Percentiles rank a stretch among this genome's conserved stretches.
These are phyloP conservation scores for Ophion ellenae DNA, from an alignment of 2,888 invertebrate species.

Conservation along the genomic window DNA sequence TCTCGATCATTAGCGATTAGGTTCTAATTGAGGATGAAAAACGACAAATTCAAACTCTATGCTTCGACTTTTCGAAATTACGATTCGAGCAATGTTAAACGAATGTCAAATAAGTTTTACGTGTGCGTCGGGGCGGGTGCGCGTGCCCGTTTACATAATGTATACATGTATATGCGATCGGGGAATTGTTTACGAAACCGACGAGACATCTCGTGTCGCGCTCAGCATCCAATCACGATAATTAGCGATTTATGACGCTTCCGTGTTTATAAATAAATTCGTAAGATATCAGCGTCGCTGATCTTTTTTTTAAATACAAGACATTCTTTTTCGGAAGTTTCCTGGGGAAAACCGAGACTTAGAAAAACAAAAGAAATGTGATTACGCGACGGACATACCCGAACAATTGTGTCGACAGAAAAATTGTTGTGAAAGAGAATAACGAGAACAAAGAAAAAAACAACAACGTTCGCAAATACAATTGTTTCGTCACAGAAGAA, in stretches of 20 bases:
- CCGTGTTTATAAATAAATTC: too few relatives aligned
- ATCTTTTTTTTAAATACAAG: neutral
- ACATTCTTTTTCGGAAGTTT: neutral
- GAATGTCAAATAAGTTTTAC: conserved; percentile 76
- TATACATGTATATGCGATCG: neutral
- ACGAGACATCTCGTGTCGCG: conserved; percentile 6
- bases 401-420: conserved; percentile 2
- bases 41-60: neutral
- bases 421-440: conserved; percentile 17
- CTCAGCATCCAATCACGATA: neutral
- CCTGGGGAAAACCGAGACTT: neutral
- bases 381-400: neutral
- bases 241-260: too few relatives aligned
- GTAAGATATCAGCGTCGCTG: too few relatives aligned
- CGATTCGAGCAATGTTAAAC: conserved; percentile 76
- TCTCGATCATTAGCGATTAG: conserved; percentile 13
- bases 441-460: neutral
- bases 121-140: neutral
- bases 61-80: conserved; percentile 8
- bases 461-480: neutral
- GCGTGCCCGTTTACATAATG: conserved; percentile 7
- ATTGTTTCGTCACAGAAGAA: conserved; percentile 12
- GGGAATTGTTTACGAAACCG: conserved; percentile 27
- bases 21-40: neutral
- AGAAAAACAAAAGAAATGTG: neutral